Evolutionary conservation across 2,797 vertebrate species (phyloP).

Genomic region (Oryzias dopingdopingensis): DNA sequence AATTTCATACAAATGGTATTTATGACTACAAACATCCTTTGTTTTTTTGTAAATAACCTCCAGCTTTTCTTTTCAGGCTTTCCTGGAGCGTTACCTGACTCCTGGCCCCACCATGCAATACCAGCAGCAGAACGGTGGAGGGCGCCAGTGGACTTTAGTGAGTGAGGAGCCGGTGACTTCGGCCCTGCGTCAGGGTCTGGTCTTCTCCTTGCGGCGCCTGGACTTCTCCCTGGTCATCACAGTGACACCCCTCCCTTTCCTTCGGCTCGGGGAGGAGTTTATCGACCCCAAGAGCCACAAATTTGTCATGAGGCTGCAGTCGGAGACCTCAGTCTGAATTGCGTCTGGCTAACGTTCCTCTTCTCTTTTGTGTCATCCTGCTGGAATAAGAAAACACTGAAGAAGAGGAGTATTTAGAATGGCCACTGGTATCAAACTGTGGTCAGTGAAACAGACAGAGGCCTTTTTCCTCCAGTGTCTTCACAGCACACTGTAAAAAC

Average conservation of each 20-base stretch:
- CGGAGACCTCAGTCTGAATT: constrained; percentile 86
- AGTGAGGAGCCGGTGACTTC: constrained; percentile 92
- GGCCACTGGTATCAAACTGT: constrained; percentile 43
- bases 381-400: constrained; percentile 10
- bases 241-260: constrained; percentile 87
- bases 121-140: constrained; percentile 87
- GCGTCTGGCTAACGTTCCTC: background rate
- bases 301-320: constrained; percentile 93
- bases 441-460: constrained; percentile 49
- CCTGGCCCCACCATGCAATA: constrained; percentile 92
- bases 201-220: constrained; percentile 87
- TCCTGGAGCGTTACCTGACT: constrained; percentile 87
- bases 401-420: constrained; percentile 12
- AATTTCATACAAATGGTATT: no score
- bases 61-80: constrained; percentile 71
- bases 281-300: constrained; percentile 96
- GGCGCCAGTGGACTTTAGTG: constrained; percentile 93
- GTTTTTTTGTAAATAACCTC: background rate
- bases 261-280: constrained; percentile 89
- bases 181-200: constrained; percentile 84
- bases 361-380: background rate
- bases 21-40: no score
- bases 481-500: constrained; percentile 27
- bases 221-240: constrained; percentile 93
- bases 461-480: constrained; percentile 36